Evolutionary conservation across 2,888 invertebrate species (phyloP), one percentile per base, ranked within the genome.

Genomic region (Tortrix viridana): DNA sequence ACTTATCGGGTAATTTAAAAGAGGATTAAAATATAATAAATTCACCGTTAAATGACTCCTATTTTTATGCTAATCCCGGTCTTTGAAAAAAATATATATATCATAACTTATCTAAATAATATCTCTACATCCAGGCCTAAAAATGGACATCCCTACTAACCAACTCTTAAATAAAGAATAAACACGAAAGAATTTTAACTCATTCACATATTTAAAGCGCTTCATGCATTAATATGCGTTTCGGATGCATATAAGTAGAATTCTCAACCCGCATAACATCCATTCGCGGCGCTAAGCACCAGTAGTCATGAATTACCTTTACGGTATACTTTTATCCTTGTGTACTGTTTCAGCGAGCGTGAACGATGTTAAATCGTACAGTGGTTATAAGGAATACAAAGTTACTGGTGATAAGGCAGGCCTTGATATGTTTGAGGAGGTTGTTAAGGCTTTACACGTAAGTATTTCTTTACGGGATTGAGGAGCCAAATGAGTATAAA

Each of bases 391-490:
- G 26, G 62, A 62, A 37, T 62, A 57, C 14, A 18, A 52, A 12
- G 38, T 62, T 5, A 57, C 16, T 5, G 62, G 62, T 5, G 46
- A 38, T 19, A 57, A 52, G 20, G 19, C 46, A 14, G 26, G 50
- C 14, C 56, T 62, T 1, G 56, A 62, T 52, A n/a, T 14, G 1
- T 56, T 62, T 57, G 62, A 62, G 41, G 50, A 44, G 16, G 20
- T 46, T 4, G 5, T 47, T 0, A 57, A 47, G 14, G 38, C 19
- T 2, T 38, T 56, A 5, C 44, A 57, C 12, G 62, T 52, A 50
- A 62, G 53, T 53, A 20, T 9, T 16, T 3, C 2, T 41, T 5
- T 4, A 3, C 2, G 22, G n/a, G n/a, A n/a, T n/a, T n/a, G n/a
- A n/a, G n/a, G n/a, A n/a, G n/a, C n/a, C n/a, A n/a, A n/a, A n/a